Base-by-base conservation (phyloP, 2,888 invertebrate genomes). In the Folsomia candida region DNA sequence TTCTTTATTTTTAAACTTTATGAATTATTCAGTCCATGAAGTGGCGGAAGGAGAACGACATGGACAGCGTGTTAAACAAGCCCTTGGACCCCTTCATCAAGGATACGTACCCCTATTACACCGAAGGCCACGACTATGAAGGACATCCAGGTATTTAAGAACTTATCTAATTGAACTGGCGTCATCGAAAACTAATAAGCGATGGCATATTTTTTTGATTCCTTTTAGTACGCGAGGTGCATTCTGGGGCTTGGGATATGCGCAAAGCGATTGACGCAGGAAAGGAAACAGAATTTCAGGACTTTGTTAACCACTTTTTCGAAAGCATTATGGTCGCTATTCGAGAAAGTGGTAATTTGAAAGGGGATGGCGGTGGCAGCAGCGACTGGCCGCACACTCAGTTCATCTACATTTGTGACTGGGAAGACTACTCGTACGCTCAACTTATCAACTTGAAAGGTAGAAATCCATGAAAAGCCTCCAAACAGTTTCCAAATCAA, bases 401-500 rank as follows among this genome's bases (percentile, higher is more conserved):
- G 27, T 75, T 75, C 57, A 58, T 59, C 26, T 66, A 72, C 29
- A 73, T 79, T 57, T 71, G 72, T 51, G 74, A 79, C 60, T 79
- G 78, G 74, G 76, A 76, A 61, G 67, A 72, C 60, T 79, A 76
- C 69, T 71, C 74, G 18, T 76, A 74, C 59, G 47, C 72, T 9
- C 79, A 79, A 71, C 74, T 76, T 11, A 69, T 67, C 2, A 70
- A 66, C 22, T 51, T 69, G 4, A 69, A 67, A n/a, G 18, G 54
- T 54, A 54, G 4, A 6, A 14, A n/a, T n/a, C n/a, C n/a, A n/a
- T n/a, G n/a, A n/a, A n/a, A n/a, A n/a, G n/a, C n/a, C n/a, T n/a
- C n/a, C n/a, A n/a, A n/a, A n/a, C n/a, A 22, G 22, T 54, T 54
- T 54, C 11, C 6, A 14, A 54, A 54, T 54, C 18, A n/a, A 6